A percentile compares a stretch with the other conserved stretches of the same genome.
phyloP scores from a whole-genome alignment of 2,797 vertebrate genomes.

The Hybognathus amarus region DNA sequence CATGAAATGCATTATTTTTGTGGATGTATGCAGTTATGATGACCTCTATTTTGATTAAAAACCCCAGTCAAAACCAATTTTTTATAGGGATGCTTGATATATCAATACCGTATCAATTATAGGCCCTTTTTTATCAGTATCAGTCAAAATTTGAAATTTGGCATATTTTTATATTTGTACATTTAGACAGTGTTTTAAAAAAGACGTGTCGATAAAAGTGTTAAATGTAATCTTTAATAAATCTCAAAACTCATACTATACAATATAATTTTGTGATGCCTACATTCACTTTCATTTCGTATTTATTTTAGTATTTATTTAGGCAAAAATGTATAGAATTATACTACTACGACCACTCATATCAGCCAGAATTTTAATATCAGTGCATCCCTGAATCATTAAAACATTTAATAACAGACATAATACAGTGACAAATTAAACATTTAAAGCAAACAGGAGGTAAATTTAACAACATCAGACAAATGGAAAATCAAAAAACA shows the following conservation, averaged over 20 bases:
- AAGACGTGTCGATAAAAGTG: not conserved
- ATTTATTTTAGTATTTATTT: not conserved
- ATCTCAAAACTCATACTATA: not conserved
- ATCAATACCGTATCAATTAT: not conserved
- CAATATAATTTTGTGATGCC: not conserved
- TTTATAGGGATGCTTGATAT: slow-evolving; percentile 4
- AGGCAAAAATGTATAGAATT: not conserved
- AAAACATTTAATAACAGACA: not conserved
- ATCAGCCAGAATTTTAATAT: not conserved
- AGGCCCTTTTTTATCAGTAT: not conserved
- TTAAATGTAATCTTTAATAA: not conserved
- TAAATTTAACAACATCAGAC: slow-evolving; percentile 19
- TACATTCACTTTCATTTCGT: too few relatives aligned
- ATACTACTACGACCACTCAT: too few relatives aligned
- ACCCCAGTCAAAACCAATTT: not conserved
- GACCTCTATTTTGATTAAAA: not conserved
- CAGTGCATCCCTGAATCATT: not conserved
- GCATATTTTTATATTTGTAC: too few relatives aligned
- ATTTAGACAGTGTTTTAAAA: not conserved
- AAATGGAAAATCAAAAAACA: slow-evolving; percentile 15
- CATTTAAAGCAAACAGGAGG: slow-evolving; percentile 22
- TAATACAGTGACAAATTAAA: not conserved
- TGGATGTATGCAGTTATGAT: slow-evolving; percentile 16
- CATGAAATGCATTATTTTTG: slow-evolving; percentile 13
- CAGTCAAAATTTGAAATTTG: too few relatives aligned